Conservation (phyloP, 2,113 vertebrate genomes). For the Lepisosteus oculatus region DNA sequence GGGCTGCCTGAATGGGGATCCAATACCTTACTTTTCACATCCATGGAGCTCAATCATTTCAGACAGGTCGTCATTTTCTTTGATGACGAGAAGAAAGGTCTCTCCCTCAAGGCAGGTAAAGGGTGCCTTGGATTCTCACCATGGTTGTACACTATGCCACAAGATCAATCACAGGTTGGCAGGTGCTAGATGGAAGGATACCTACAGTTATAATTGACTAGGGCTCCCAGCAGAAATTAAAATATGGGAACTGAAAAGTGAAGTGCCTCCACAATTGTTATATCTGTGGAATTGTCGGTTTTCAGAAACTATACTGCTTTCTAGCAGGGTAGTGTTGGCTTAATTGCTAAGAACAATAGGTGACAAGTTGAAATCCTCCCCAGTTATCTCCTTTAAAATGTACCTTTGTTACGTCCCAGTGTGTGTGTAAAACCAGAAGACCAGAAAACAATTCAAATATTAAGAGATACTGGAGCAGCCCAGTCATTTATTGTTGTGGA, state of each 20-base stretch:
- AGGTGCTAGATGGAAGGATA: constrained; percentile 23
- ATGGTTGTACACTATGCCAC: constrained; percentile 21
- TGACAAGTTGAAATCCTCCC: not conserved
- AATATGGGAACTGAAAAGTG: constrained; percentile 20
- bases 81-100: constrained; percentile 42
- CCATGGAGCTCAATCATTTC: constrained; percentile 48
- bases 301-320: constrained; percentile 7
- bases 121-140: constrained; percentile 30
- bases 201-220: constrained; percentile 38
- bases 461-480: too few species aligned
- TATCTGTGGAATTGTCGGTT: constrained; percentile 8
- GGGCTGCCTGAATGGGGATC: constrained; percentile 36
- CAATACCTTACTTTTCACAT: constrained; percentile 42
- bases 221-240: constrained; percentile 31
- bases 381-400: not conserved
- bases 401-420: too few species aligned
- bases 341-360: constrained; percentile 16
- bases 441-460: too few species aligned
- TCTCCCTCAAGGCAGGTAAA: constrained; percentile 32
- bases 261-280: constrained; percentile 10
- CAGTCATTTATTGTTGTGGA: too few species aligned
- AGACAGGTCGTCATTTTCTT: constrained; percentile 51
- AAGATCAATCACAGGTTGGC: constrained; percentile 38
- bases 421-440: too few species aligned
- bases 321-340: not conserved